Evolutionary conservation across 2,113 vertebrate genomes (phyloP), one percentile per base, ranked within the genome.

Genomic region (Seriola aureovittata): DNA sequence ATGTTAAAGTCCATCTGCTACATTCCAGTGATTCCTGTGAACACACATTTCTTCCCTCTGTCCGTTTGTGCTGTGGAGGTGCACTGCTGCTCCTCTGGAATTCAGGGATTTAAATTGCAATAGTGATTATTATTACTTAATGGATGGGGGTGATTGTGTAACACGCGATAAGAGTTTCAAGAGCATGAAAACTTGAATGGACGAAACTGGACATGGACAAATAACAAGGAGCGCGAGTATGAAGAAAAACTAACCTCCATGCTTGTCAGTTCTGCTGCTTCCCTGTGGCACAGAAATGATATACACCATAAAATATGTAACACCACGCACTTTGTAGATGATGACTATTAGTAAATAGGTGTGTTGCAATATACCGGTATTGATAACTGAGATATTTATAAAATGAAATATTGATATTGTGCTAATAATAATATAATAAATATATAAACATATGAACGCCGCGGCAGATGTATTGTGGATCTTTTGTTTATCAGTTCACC

Each of bases 11-110:
- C 59, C 60, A 66, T 44, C 59, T 85, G 75, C 66, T 42, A 84
- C 54, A 91, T 82, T 89, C 82, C 75, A 40, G 50, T 50, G 25
- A 75, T 80, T 84, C 64, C 63, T 34, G 65, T 82, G n/a, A 74
- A 78, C 50, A 85, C 42, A 75, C 40, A 65, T 63, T 57, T 75
- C 54, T 55, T 72, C 38, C 71, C 42, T 70, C 40, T 58, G 63
- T 38, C 57, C 62, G 36, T 58, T 34, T 44, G 17, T 34, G 76
- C 13, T 40, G 48, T 44, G 17, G 36, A 34, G 73, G 38, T 63
- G 21, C 57, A 71, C 8, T 5, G 44, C 54, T 42, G 8, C 10
- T 36, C 34, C 34, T 5, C 8, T 29, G 40, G 52, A 50, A 63
- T 66, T 36, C 6, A 23, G 23, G 16, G 34, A 36, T 34, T 65